Base-by-base conservation (phyloP, 2,797 vertebrate species). In the Rhabdomys pumilio region DNA sequence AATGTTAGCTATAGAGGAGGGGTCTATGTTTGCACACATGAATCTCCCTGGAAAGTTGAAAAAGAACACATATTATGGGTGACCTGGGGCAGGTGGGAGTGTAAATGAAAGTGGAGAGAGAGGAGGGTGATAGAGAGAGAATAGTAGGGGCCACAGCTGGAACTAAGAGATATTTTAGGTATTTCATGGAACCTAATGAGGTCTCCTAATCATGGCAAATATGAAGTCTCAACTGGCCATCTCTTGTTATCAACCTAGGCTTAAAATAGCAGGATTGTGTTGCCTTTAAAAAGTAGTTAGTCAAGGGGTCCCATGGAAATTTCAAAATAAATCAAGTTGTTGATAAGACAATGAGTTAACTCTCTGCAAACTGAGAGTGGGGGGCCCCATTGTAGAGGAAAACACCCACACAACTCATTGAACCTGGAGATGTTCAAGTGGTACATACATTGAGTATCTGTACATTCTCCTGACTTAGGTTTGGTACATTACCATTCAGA, bases 11-110 rank as follows among this genome's bases (percentile, higher is more conserved):
- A 67, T 34, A 69, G 13, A 67, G 31, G 6, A 67, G 14, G 29
- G 34, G 6, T 69, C 6, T 19, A 17, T 34, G 65, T 3, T 3
- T 65, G 1, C 0, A 65, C 63, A 65, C 12, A 65, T 65, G 29
- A n/a, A 69, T n/a, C 31, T 69, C 34, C 6, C 14, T 17, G 6
- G 31, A 2, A 77, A 47, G 14, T 7, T 15, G 1, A 29, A 76
- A 24, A 7, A 3, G 26, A 77, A 50, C 12, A 77, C 7, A 31
- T 53, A 31, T 50, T 77, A 77, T 34, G 14, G 73, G 7, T 31
- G 1, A 9, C 1, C 47, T 34, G 15, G 15, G 75, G 13, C 6
- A 19, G 19, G 3, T 50, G 7, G 15, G 6, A 7, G 7, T 31
- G 10, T 29, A 50, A 34, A 53, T 50, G 14, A 19, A 50, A 77